phyloP scores from a whole-genome alignment of 2,113 vertebrate species.

The Stigmatopora nigra region DNA sequence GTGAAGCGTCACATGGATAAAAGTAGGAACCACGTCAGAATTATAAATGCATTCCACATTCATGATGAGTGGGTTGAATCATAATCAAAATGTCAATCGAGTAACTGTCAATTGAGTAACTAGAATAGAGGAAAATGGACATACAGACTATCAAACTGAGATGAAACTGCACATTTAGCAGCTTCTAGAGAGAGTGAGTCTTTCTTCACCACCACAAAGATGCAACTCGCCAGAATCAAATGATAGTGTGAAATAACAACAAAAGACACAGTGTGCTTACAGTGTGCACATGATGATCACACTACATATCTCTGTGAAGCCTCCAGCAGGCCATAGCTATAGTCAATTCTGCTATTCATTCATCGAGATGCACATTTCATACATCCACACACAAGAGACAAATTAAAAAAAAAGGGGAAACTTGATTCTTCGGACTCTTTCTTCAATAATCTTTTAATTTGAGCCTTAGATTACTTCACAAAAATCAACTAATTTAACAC shows the following conservation, averaged over 20 bases:
- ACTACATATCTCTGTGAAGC: slow-evolving; percentile 33
- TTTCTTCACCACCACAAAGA: slow-evolving; percentile 6
- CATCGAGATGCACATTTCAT: not conserved
- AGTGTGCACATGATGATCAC: slow-evolving; percentile 56
- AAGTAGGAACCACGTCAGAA: not conserved
- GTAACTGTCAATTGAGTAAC: not conserved
- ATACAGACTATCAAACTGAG: not conserved
- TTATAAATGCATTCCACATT: slow-evolving; percentile 1
- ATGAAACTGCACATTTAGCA: not conserved
- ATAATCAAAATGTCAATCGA: not conserved
- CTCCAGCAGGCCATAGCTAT: slow-evolving; percentile 19
- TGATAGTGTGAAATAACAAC: slow-evolving; percentile 31
- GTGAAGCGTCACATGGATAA: not conserved
- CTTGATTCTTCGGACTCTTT: not conserved
- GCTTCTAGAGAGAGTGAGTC: slow-evolving; percentile 1
- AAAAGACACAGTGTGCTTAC: slow-evolving; percentile 50
- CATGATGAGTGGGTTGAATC: slow-evolving; percentile 1
- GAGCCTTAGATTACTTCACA: not conserved
- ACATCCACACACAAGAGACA: not conserved
- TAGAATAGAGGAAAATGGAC: not conserved
- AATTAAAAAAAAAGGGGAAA: not conserved
- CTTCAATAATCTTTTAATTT: not conserved
- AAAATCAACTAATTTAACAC: not conserved
- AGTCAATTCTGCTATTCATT: not conserved
- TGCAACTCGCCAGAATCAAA: slow-evolving; percentile 10